A percentile compares a stretch with the other conserved stretches of the same genome.
These are phyloP conservation scores for Bagarius yarrelli DNA, from an alignment of 2,113 vertebrate species.

Conservation along the genomic window DNA sequence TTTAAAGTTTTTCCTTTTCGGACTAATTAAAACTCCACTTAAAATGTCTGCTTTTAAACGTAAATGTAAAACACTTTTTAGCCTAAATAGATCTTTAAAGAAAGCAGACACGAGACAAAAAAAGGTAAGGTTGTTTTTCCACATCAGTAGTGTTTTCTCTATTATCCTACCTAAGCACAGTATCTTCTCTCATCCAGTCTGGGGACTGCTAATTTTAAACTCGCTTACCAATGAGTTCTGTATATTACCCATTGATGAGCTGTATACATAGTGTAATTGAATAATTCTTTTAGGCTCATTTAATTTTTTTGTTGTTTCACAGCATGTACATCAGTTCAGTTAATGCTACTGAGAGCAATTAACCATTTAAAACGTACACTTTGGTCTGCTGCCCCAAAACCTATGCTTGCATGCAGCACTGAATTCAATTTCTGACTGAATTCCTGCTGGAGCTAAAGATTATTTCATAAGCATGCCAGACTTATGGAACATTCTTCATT, in stretches of 20 bases:
- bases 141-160: slow-evolving; percentile 11
- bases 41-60: neutral
- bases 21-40: neutral
- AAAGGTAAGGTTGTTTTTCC: neutral
- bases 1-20: neutral
- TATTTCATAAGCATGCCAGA: slow-evolving; percentile 8
- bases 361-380: slow-evolving; percentile 12
- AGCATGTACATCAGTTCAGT: neutral
- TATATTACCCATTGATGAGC: slow-evolving; percentile 6
- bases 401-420: neutral
- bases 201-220: slow-evolving; percentile 9
- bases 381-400: neutral
- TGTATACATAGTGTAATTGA: slow-evolving; percentile 2
- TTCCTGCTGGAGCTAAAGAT: neutral
- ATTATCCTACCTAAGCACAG: neutral
- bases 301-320: neutral
- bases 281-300: slow-evolving; percentile 8
- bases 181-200: slow-evolving; percentile 1
- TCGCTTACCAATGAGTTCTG: slow-evolving; percentile 17
- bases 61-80: slow-evolving; percentile 8
- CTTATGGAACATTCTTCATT: neutral
- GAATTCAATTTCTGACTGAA: neutral
- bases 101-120: neutral
- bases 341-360: neutral
- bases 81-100: neutral